Evolutionary conservation across 2,888 invertebrate species (phyloP).

Genomic region (Drosophila birchii): DNA sequence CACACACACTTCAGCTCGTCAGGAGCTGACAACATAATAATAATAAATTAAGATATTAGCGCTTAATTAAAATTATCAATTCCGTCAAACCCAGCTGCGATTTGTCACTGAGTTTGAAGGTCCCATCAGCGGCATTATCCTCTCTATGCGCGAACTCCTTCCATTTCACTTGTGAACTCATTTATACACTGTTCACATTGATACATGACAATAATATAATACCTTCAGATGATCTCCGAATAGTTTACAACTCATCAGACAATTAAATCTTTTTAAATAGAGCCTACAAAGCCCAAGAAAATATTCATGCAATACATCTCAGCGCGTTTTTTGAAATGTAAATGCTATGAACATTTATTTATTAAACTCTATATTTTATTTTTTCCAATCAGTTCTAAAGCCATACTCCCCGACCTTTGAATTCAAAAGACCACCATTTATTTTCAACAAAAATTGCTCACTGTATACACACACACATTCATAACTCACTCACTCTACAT

Average conservation of each 20-base stretch:
- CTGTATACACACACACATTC: not conserved
- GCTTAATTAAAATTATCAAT: conserved; percentile 80
- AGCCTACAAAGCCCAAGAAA: not conserved
- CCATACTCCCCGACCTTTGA: no score
- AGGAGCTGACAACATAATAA: conserved; percentile 56
- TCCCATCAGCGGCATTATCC: conserved; percentile 18
- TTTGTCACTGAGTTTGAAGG: conserved; percentile 48
- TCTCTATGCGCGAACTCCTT: not conserved
- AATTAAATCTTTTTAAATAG: not conserved
- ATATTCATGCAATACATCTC: no score
- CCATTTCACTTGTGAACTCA: not conserved
- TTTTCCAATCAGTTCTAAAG: no score
- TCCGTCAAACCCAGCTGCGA: conserved; percentile 46
- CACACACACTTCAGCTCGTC: conserved; percentile 6
- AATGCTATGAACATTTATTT: no score
- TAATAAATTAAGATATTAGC: conserved; percentile 79
- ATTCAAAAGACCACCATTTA: not conserved
- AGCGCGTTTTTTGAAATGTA: no score
- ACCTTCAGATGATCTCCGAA: no score
- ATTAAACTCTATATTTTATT: no score
- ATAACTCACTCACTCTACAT: conserved; percentile 5
- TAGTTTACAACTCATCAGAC: not conserved
- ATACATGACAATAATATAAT: not conserved
- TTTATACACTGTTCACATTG: not conserved
- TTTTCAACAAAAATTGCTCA: not conserved